Percentiles rank a stretch among this genome's conserved stretches.
These are phyloP conservation scores for Lonchura striata DNA, from an alignment of 2,113 vertebrate species.

Conservation along the genomic window DNA sequence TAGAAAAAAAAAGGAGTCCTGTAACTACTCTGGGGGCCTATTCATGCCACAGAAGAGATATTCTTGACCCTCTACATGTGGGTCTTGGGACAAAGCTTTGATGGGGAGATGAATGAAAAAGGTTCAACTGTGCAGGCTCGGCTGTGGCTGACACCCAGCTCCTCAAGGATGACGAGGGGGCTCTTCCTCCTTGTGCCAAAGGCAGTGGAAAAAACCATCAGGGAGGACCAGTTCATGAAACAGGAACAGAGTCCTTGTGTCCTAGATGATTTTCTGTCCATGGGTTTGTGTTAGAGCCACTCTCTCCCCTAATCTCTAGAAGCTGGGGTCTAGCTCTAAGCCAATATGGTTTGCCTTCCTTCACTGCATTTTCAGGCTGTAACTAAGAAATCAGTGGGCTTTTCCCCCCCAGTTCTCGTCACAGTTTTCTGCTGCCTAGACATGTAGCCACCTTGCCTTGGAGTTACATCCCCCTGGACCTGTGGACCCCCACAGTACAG, in stretches of 20 bases:
- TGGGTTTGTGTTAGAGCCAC: neutral
- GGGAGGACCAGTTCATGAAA: neutral
- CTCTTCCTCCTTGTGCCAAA: neutral
- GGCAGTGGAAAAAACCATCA: neutral
- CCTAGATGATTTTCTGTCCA: neutral
- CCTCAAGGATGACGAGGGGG: rapidly evolving
- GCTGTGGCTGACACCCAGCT: neutral
- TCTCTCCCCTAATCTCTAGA: neutral
- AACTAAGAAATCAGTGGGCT: neutral
- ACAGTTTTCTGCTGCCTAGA: neutral
- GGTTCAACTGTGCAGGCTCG: rapidly evolving
- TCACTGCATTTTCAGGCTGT: neutral
- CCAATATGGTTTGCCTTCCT: neutral
- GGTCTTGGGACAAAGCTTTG: neutral
- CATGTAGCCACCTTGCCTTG: neutral
- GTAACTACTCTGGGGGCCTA: neutral
- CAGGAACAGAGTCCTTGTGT: neutral
- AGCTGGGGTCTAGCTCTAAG: neutral
- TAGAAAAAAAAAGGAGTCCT: neutral
- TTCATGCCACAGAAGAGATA: neutral
- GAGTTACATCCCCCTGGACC: neutral
- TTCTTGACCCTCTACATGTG: neutral
- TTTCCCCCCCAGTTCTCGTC: neutral
- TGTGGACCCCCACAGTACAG: neutral
- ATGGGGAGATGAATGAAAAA: neutral